These are phyloP conservation scores for Ormyrus nitidulus DNA, from an alignment of 2,888 invertebrate genomes.

Conservation along the genomic window DNA sequence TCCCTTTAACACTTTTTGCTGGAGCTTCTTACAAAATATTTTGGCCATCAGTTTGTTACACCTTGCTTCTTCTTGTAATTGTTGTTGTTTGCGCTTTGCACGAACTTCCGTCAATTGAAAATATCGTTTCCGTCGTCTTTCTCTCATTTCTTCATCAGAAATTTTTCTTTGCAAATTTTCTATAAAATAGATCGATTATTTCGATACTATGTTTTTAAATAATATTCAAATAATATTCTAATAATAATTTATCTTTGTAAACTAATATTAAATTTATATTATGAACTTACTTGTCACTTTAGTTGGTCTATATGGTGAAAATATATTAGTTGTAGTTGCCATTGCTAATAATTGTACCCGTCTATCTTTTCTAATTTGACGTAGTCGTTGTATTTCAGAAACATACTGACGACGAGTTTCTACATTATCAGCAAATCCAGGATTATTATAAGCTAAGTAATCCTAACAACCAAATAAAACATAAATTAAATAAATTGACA, in stretches of 20 bases:
- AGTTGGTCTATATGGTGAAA: constrained; percentile 62
- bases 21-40: constrained; percentile 86
- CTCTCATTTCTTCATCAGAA: constrained; percentile 79
- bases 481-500: not conserved
- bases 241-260: not conserved
- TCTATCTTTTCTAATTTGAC: constrained; percentile 75
- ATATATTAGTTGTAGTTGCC: constrained; percentile 65
- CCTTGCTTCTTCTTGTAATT: constrained; percentile 79
- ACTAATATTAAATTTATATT: not conserved
- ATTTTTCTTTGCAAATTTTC: constrained; percentile 73
- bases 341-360: constrained; percentile 74
- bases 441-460: constrained; percentile 83
- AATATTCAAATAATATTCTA: constrained; percentile 1
- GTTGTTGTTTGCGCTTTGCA: constrained; percentile 77
- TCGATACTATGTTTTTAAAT: not conserved
- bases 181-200: constrained; percentile 51
- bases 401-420: constrained; percentile 77
- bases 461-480: constrained; percentile 76
- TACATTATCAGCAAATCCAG: constrained; percentile 81
- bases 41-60: constrained; percentile 86
- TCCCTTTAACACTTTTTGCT: constrained; percentile 82
- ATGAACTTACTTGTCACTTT: constrained; percentile 64
- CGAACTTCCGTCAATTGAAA: constrained; percentile 84
- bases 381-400: constrained; percentile 75
- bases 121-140: constrained; percentile 80